phyloP scores from a whole-genome alignment of 2,888 invertebrate genomes.

The Seladonia tumulorum region DNA sequence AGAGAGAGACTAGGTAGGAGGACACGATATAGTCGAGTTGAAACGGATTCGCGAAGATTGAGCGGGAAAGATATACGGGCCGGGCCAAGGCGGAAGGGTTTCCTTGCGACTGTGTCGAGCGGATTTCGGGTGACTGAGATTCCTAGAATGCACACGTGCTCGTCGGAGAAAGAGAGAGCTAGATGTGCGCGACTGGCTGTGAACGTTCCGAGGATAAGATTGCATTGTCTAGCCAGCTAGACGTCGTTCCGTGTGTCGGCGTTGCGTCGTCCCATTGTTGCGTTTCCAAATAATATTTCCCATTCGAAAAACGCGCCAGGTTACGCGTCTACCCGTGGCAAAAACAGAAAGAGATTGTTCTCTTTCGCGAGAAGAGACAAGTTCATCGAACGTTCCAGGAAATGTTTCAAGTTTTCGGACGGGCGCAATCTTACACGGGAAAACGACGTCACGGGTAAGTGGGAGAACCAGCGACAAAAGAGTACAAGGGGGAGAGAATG shows the following conservation, averaged over 20 bases:
- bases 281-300: conserved; percentile 3
- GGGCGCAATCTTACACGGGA: not conserved
- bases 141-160: not conserved
- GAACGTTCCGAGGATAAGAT: not conserved
- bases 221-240: not conserved
- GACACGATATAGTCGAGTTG: not conserved
- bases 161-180: not conserved
- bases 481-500: not conserved
- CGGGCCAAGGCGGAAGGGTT: not conserved
- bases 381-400: not conserved
- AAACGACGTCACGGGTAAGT: not conserved
- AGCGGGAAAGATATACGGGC: not conserved
- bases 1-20: no score
- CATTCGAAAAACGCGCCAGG: not conserved
- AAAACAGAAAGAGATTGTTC: not conserved
- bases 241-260: not conserved
- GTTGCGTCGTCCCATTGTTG: not conserved
- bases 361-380: not conserved
- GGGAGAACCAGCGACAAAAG: not conserved
- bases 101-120: not conserved
- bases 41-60: not conserved
- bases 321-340: not conserved
- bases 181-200: not conserved
- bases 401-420: not conserved
- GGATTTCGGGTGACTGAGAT: conserved; percentile 14